Evolutionary conservation across 2,113 vertebrate species (phyloP).

Genomic region (Channa argus): DNA sequence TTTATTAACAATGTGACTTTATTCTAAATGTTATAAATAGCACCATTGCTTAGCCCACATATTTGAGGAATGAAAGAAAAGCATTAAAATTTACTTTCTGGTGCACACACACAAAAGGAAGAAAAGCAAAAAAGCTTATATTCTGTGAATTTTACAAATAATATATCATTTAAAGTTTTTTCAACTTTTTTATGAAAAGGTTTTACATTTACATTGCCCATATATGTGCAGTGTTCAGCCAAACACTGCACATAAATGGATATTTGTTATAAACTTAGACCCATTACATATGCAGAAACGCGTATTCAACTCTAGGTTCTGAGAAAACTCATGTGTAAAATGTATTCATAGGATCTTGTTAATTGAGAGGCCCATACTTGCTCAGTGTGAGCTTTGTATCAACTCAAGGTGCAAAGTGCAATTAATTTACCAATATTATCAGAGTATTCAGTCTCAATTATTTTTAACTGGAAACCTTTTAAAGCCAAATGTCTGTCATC

Average conservation of each 20-base stretch:
- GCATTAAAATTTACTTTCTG: neutral
- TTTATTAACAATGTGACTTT: neutral
- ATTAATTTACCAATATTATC: conserved; percentile 2
- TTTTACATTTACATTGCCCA: neutral
- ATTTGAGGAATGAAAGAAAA: neutral
- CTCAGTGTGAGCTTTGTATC: neutral
- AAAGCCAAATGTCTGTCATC: neutral
- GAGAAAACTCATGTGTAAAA: neutral
- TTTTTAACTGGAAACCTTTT: neutral
- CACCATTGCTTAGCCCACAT: too few species aligned
- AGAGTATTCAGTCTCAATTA: neutral
- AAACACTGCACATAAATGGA: neutral
- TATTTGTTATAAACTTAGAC: neutral
- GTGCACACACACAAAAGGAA: neutral
- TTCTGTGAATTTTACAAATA: too few species aligned
- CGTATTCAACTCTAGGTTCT: conserved; percentile 26
- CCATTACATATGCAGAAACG: neutral
- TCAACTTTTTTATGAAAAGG: too few species aligned
- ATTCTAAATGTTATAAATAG: neutral
- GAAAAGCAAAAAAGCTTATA: neutral
- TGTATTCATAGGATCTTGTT: conserved; percentile 6
- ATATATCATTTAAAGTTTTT: too few species aligned
- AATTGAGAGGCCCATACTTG: neutral
- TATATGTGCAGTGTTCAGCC: conserved; percentile 2
- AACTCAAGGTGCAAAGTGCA: neutral